phyloP scores from a whole-genome alignment of 2,113 vertebrate genomes.

The Tonatia bakeri region DNA sequence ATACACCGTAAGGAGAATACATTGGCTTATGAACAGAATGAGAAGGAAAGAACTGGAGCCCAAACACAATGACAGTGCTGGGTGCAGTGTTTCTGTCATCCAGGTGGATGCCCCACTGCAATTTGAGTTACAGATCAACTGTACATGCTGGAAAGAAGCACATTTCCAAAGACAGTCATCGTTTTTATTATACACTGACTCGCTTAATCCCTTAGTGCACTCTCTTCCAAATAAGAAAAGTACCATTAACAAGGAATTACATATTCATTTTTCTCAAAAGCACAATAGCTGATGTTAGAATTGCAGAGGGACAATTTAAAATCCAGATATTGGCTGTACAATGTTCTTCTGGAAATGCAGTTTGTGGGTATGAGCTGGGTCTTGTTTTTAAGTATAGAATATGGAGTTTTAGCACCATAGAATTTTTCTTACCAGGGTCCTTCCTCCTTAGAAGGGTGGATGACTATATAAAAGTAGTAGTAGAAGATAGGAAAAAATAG shows the following conservation, averaged over 20 bases:
- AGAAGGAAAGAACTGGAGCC: not conserved
- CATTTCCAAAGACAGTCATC: not conserved
- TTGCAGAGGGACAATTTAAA: not conserved
- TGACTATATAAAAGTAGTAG: accelerated
- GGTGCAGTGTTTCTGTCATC: not conserved
- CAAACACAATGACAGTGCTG: not conserved
- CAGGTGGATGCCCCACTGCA: not conserved
- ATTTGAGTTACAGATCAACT: not conserved
- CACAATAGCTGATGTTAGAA: not conserved
- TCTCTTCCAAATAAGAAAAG: not conserved
- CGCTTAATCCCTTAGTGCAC: not conserved
- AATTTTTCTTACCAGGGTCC: not conserved
- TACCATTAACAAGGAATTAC: not conserved
- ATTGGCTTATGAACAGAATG: not conserved
- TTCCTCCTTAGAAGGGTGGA: not conserved
- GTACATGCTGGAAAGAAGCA: not conserved
- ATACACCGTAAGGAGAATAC: not conserved
- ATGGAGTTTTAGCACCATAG: not conserved
- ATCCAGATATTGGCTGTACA: not conserved
- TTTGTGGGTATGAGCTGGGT: accelerated
- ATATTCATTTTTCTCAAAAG: not conserved
- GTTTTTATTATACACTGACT: not conserved
- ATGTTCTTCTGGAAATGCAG: not conserved
- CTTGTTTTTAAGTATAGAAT: not conserved
- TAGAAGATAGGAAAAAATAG: not conserved